Evolutionary conservation across 2,888 invertebrate genomes (phyloP).

Genomic region (Drosophila neoperkinsi): DNA sequence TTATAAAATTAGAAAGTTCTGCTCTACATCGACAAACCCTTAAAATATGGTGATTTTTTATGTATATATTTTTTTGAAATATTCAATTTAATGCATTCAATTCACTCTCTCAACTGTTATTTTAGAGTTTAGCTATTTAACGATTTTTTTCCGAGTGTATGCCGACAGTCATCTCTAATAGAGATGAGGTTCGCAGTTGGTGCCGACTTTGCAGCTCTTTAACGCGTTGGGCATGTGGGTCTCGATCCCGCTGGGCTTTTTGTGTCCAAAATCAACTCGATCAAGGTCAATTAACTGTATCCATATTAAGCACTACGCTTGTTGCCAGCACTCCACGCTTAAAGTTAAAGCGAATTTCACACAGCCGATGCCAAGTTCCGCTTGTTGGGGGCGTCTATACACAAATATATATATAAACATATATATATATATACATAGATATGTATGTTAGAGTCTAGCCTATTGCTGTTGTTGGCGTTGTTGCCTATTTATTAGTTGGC

Average conservation of each 20-base stretch:
- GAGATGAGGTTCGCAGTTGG: not conserved
- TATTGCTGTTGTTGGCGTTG: constrained; percentile 17
- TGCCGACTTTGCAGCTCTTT: constrained; percentile 3
- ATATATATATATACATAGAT: not conserved
- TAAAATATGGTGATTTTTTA: too few relatives aligned
- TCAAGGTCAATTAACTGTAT: constrained; percentile 84
- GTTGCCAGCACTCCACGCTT: constrained; percentile 33
- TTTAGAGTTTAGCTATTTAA: not conserved
- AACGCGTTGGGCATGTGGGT: constrained; percentile 5
- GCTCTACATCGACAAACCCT: too few relatives aligned
- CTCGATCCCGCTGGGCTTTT: constrained; percentile 30
- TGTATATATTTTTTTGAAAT: too few relatives aligned
- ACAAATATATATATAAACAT: not conserved
- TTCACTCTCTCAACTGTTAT: not conserved
- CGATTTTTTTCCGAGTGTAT: not conserved
- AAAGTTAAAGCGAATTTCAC: constrained; percentile 59
- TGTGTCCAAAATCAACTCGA: constrained; percentile 71
- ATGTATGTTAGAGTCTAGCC: not conserved
- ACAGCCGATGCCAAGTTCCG: constrained; percentile 65
- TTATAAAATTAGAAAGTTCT: too few relatives aligned
- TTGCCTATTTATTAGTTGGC: constrained; percentile 61
- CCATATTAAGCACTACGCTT: constrained; percentile 69
- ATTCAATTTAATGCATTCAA: too few relatives aligned
- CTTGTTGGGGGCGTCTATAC: constrained; percentile 62
- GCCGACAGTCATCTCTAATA: not conserved